Base-by-base conservation (phyloP, 2,797 vertebrate genomes). In the Urophycis tenuis region DNA sequence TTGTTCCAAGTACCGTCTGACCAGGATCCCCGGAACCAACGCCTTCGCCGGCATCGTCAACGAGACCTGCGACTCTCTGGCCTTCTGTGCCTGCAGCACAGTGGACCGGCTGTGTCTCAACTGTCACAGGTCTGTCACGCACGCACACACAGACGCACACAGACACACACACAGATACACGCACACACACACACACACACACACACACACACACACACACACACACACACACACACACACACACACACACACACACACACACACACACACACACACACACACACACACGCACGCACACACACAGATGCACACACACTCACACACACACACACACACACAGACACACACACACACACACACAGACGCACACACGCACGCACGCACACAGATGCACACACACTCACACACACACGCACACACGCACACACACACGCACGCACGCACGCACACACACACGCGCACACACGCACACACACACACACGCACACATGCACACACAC, bases 91-190 rank as follows among this genome's bases (percentile, higher is more conserved):
- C 73, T 99, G 98, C 85, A 99, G 98, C 86, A 98, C 98, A 49
- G 98, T 99, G 75, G 98, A 99, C 89, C 94, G 97, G 0, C 96
- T 99, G 77, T 99, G 98, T 81, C 95, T 99, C 85, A 99, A 99
- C 93, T 99, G 98, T 90, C 98, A 99, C 94, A 94, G 98, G 97
- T 99, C 35, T 31, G 2, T 25, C 1, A 10, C 36, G 8, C 15
- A 2, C 22, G 0, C 53, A 22, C 72, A 11, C 64, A 30, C 25
- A 30, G 10, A 69, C 25, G 1, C 25, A 69, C 64, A 30, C 25
- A 31, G 29, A 31, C 67, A 31, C 67, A 14, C 29, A 70, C 29
- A 31, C 67, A 31, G 29, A 15, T 30, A 70, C 29, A 31, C 29
- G 15, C 29, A 15, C 12, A 30, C 29, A 12, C 25, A 69, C 2